phyloP scores from a whole-genome alignment of 2,888 invertebrate genomes.

The Lepas anatifera region DNA sequence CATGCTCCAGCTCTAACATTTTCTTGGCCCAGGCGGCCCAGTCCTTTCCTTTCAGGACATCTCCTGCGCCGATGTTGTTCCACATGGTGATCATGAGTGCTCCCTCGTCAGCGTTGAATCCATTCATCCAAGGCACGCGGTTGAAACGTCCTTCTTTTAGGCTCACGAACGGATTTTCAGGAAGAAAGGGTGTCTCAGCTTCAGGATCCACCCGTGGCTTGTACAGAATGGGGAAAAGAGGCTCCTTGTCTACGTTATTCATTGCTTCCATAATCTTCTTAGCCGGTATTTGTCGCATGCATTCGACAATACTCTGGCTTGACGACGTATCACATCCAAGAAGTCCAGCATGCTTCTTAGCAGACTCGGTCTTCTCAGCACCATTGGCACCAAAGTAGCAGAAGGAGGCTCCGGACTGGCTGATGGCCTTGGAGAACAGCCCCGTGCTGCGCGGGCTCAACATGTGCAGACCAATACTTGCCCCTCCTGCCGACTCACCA shows the following conservation, averaged over 20 bases:
- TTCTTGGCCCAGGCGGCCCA: neutral
- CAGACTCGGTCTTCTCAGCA: constrained; percentile 43
- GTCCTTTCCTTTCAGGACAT: neutral
- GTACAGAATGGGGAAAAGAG: neutral
- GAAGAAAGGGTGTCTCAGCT: constrained; percentile 32
- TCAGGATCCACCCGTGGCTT: neutral
- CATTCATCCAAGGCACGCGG: neutral
- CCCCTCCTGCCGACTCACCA: constrained; percentile 17
- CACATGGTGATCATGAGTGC: neutral
- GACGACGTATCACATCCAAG: constrained; percentile 28
- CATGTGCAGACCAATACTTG: constrained; percentile 14
- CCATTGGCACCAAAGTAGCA: neutral
- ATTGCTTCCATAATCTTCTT: constrained; percentile 48
- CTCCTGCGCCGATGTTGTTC: neutral
- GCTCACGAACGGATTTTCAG: neutral
- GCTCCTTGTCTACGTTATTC: neutral
- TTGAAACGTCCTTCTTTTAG: neutral
- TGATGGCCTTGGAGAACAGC: constrained; percentile 14
- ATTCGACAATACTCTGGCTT: constrained; percentile 57
- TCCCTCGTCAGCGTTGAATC: neutral
- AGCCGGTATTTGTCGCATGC: constrained; percentile 80
- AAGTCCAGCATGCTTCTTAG: constrained; percentile 60
- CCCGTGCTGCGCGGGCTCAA: constrained; percentile 13
- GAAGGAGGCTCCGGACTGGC: constrained; percentile 11
- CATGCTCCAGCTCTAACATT: neutral